These are phyloP conservation scores for Eudyptes chrysolophus DNA, from an alignment of 2,113 vertebrate species.

Conservation along the genomic window DNA sequence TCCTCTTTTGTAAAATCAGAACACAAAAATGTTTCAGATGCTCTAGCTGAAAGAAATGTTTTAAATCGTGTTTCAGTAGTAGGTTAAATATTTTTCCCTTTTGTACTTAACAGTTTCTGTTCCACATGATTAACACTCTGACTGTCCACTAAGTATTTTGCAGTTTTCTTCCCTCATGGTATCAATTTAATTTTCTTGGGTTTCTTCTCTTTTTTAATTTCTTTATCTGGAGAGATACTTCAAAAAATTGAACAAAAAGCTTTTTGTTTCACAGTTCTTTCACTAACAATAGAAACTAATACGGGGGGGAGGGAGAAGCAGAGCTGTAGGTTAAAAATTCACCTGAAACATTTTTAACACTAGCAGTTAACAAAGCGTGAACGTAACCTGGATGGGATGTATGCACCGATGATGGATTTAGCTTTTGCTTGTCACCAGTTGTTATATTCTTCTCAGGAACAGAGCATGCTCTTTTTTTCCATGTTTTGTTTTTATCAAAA, in stretches of 20 bases:
- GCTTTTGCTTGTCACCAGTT: constrained; percentile 25
- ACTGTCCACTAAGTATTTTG: not conserved
- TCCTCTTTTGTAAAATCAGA: constrained; percentile 17
- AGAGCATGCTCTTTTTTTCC: constrained; percentile 60
- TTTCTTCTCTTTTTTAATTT: not conserved
- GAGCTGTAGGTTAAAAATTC: not conserved
- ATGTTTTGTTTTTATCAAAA: constrained; percentile 5
- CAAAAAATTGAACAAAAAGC: constrained; percentile 38
- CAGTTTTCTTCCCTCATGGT: not conserved
- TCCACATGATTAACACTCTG: not conserved
- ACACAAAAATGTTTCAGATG: constrained; percentile 41
- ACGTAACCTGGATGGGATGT: constrained; percentile 54
- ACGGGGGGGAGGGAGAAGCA: not conserved
- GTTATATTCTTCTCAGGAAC: constrained; percentile 56
- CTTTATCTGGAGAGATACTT: constrained; percentile 13
- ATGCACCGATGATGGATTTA: not conserved
- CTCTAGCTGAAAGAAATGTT: constrained; percentile 49
- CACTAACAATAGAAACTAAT: constrained; percentile 1
- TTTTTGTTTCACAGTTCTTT: constrained; percentile 31
- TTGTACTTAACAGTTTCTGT: not conserved
- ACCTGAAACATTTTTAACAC: not conserved
- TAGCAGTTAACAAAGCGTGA: not conserved
- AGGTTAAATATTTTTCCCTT: not conserved
- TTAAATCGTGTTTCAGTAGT: constrained; percentile 49
- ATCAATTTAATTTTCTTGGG: not conserved